A percentile compares a stretch with the other conserved stretches of the same genome.
phyloP scores from a whole-genome alignment of 2,888 invertebrate genomes.

The Agrilus cyanescens region DNA sequence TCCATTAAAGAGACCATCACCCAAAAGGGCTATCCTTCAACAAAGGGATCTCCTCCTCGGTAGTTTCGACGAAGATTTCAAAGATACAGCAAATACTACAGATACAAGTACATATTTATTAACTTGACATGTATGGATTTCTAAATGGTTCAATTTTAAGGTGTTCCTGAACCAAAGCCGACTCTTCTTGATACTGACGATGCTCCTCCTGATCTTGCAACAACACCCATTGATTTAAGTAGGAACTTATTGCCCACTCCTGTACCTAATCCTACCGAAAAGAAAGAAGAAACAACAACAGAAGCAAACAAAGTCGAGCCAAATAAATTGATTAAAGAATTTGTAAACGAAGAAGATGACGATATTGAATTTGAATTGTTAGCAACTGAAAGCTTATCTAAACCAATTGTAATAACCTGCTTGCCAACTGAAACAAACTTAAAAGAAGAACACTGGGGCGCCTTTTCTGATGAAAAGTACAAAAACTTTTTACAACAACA shows the following conservation, averaged over 20 bases:
- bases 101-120: not conserved
- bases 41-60: constrained; percentile 59
- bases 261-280: constrained; percentile 6
- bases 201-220: constrained; percentile 49
- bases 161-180: constrained; percentile 31
- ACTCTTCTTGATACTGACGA: constrained; percentile 63
- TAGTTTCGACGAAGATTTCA: constrained; percentile 35
- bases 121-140: not conserved
- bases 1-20: constrained; percentile 37
- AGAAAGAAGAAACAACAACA: not conserved
- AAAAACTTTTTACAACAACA: not conserved
- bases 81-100: not conserved
- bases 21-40: constrained; percentile 37
- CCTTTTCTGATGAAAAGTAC: constrained; percentile 45
- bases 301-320: constrained; percentile 20
- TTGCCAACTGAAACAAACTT: constrained; percentile 38
- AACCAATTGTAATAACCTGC: constrained; percentile 37
- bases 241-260: constrained; percentile 38
- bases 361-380: constrained; percentile 67
- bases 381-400: constrained; percentile 63
- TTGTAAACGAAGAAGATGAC: constrained; percentile 46
- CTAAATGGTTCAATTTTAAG: not conserved
- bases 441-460: constrained; percentile 49
- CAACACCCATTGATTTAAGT: constrained; percentile 60
- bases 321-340: constrained; percentile 28